Evolutionary conservation across 1,140 invertebrate species (phyloP).

Genomic region (Battus philenor): DNA sequence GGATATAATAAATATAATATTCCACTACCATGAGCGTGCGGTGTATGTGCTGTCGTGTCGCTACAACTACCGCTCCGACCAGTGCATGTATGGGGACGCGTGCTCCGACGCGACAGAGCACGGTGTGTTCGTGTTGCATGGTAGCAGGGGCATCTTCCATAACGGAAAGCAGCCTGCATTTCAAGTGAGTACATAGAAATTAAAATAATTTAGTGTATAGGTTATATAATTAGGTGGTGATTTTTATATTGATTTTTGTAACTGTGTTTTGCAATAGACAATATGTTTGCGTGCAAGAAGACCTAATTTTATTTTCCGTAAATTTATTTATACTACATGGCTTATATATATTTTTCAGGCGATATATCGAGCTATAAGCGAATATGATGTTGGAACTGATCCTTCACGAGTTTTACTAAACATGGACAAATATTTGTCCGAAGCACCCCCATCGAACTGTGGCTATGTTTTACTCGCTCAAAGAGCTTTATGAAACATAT

Average conservation of each 20-base stretch:
- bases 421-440: constrained; percentile 43
- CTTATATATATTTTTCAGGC: constrained; percentile 50
- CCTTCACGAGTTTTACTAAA: constrained; percentile 32
- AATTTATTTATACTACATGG: too few species aligned
- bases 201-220: constrained; percentile 1
- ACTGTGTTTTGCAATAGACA: too few species aligned
- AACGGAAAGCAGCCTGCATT: constrained; percentile 91
- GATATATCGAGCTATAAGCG: constrained; percentile 47
- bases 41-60: constrained; percentile 89
- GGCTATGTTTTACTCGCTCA: too few species aligned
- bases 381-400: constrained; percentile 45
- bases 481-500: constrained; percentile 53
- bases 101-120: constrained; percentile 84
- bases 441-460: constrained; percentile 42
- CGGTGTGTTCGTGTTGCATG: constrained; percentile 92
- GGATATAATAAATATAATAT: constrained; percentile 97
- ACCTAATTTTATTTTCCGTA: too few species aligned
- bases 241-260: too few species aligned
- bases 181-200: constrained; percentile 69
- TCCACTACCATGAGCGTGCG: constrained; percentile 91
- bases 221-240: too few species aligned
- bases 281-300: too few species aligned
- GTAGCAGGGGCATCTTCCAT: constrained; percentile 90
- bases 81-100: constrained; percentile 95
- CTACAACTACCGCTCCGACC: constrained; percentile 95